A percentile compares a stretch with the other conserved stretches of the same genome.
Evolutionary conservation across 2,888 invertebrate genomes (phyloP).

Genomic region (Drosophila picticornis): DNA sequence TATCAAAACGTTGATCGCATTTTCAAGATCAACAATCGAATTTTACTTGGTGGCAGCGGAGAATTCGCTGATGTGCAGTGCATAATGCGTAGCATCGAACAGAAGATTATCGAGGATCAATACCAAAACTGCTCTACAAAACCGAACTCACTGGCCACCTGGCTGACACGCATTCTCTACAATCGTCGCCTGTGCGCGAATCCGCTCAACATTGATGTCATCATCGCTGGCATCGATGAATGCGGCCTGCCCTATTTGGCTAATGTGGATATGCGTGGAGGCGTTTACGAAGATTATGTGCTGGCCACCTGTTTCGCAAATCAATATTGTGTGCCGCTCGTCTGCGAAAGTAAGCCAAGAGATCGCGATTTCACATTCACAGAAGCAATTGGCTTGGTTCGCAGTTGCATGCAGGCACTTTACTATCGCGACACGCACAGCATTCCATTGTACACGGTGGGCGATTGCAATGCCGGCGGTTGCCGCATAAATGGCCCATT

Average conservation of each 20-base stretch:
- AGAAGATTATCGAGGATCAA: not conserved
- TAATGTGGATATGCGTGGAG: not conserved
- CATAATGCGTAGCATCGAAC: not conserved
- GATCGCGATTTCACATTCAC: not conserved
- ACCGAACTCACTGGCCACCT: not conserved
- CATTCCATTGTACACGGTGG: not conserved
- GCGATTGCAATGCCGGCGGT: not conserved
- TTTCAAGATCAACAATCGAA: not conserved
- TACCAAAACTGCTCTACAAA: not conserved
- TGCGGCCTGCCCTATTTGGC: not conserved
- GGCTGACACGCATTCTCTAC: not conserved
- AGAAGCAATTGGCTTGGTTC: not conserved
- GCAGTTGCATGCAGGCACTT: constrained; percentile 1
- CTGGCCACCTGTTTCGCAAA: constrained; percentile 3
- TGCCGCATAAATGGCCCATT: constrained; percentile 1
- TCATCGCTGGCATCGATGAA: constrained; percentile 4
- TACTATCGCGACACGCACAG: not conserved
- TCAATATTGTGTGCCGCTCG: not conserved
- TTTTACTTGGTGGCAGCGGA: not conserved
- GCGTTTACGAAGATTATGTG: not conserved
- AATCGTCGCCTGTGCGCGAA: not conserved
- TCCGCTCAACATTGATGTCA: not conserved
- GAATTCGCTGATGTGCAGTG: not conserved
- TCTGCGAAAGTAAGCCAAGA: not conserved
- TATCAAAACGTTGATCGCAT: constrained; percentile 1